Conservation (phyloP, 1,140 invertebrate species). For the Nephila pilipes region DNA sequence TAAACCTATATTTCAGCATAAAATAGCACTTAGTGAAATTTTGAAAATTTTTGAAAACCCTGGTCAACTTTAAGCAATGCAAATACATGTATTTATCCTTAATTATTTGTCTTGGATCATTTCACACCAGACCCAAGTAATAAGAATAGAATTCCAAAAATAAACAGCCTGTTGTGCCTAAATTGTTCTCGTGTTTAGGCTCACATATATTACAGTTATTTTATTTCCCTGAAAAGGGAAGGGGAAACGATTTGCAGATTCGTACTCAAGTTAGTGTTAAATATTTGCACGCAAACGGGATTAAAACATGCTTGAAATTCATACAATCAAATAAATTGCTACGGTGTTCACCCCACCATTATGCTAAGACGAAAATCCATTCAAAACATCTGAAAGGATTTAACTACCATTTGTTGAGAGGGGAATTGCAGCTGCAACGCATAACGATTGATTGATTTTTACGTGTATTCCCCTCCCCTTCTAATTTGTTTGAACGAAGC, state of each 20-base stretch:
- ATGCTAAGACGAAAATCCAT: conserved; percentile 36
- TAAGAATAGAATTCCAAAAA: not conserved
- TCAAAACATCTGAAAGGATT: conserved; percentile 41
- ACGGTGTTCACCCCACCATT: conserved; percentile 34
- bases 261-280: conserved; percentile 3
- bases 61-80: not conserved
- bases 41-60: not conserved
- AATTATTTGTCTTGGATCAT: not conserved
- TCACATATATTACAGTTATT: not conserved
- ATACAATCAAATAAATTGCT: conserved; percentile 35
- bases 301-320: conserved; percentile 35
- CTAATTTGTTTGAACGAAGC: conserved; percentile 36
- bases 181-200: not conserved
- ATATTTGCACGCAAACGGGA: conserved; percentile 38
- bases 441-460: conserved; percentile 42
- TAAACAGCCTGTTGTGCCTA: not conserved
- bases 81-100: not conserved
- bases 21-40: too few relatives aligned
- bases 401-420: conserved; percentile 31
- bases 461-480: conserved; percentile 15
- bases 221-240: not conserved
- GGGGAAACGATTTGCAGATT: conserved; percentile 16
- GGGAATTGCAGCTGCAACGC: conserved; percentile 33
- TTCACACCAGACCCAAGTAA: not conserved
- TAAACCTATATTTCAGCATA: too few relatives aligned